phyloP scores from a whole-genome alignment of 2,888 invertebrate genomes.

The Venusia cambrica region DNA sequence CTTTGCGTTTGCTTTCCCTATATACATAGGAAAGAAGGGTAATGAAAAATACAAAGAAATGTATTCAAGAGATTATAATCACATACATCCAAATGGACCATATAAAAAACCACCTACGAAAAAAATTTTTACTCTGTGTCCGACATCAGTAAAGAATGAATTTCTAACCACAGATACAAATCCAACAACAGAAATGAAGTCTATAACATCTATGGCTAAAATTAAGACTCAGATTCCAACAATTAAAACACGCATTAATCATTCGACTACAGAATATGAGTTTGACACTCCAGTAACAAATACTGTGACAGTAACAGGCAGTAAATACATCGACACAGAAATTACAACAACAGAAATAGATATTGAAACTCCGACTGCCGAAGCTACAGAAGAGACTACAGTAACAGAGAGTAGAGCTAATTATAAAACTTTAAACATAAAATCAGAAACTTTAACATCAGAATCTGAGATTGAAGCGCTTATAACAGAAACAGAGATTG shows the following conservation, averaged over 20 bases:
- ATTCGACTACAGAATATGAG: no score
- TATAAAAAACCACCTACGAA: conserved; percentile 38
- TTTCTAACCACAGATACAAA: neutral
- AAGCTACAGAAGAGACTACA: no score
- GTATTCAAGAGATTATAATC: conserved; percentile 40
- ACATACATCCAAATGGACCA: conserved; percentile 39
- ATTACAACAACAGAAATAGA: conserved; percentile 1
- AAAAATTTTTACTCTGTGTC: conserved; percentile 32
- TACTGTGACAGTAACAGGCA: neutral
- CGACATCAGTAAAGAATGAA: conserved; percentile 3
- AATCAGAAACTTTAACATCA: neutral
- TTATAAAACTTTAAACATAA: no score
- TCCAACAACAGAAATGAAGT: neutral
- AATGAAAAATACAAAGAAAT: conserved; percentile 34
- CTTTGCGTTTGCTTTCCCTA: conserved; percentile 50
- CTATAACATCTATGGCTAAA: neutral
- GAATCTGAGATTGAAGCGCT: no score
- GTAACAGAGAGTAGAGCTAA: no score
- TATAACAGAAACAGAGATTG: conserved; percentile 1
- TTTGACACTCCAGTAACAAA: neutral
- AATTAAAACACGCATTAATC: conserved; percentile 2
- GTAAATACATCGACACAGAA: neutral
- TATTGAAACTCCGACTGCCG: neutral
- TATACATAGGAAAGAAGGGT: conserved; percentile 48
- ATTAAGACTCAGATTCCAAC: conserved; percentile 3